Conservation (phyloP, 1,140 invertebrate genomes). For the Druon quercuslanigerum region DNA sequence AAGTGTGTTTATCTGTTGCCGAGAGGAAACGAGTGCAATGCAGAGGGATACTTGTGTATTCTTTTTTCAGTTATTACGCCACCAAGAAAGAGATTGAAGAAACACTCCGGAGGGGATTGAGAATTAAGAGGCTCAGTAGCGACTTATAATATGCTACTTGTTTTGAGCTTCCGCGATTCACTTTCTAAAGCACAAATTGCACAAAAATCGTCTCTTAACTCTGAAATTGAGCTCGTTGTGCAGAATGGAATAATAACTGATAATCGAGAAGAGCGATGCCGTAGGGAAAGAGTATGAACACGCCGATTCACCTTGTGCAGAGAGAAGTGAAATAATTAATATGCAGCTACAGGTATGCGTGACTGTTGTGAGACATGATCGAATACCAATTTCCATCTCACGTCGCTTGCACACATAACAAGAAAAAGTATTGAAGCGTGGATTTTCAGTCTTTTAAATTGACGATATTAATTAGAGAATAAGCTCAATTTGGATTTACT, state of each 20-base stretch:
- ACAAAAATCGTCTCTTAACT: neutral
- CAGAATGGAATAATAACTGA: neutral
- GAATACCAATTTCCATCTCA: too few species aligned
- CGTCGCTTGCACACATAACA: too few species aligned
- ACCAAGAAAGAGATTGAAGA: neutral
- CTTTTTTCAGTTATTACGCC: neutral
- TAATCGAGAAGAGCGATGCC: neutral
- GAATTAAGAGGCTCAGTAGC: neutral
- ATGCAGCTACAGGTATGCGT: too few species aligned
- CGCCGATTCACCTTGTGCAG: too few species aligned
- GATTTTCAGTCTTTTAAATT: too few species aligned
- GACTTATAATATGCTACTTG: neutral
- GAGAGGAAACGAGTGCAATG: slow-evolving; percentile 1
- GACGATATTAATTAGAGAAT: too few species aligned
- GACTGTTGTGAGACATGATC: too few species aligned
- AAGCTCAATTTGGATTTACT: too few species aligned
- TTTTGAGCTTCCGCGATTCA: neutral
- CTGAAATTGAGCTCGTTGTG: neutral
- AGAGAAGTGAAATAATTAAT: too few species aligned
- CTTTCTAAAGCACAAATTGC: neutral
- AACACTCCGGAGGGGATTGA: neutral
- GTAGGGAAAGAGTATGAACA: too few species aligned
- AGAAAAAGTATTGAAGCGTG: too few species aligned
- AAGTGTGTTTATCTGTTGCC: neutral
- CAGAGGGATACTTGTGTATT: neutral